Evolutionary conservation across 2,888 invertebrate genomes (phyloP), one percentile per base, ranked within the genome.

Genomic region (Dermolepida albohirtum): DNA sequence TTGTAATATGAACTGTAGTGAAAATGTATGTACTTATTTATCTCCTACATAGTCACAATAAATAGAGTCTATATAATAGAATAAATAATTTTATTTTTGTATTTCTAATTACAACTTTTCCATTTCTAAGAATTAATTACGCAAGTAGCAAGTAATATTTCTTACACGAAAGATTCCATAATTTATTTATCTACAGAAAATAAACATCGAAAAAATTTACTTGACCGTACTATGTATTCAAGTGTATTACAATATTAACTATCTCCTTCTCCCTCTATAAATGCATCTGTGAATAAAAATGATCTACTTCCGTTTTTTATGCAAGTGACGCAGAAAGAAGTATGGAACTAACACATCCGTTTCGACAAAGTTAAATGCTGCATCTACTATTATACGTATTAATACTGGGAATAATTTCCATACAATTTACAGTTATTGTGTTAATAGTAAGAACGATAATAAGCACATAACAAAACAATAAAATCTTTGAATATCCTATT

Each of bases 281-380:
- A 62, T 62, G 59, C 59, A 62, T 62, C 59, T 62, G 59, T 62
- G 47, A 62, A 62, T 62, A 62, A 62, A 62, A 62, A 62, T 62
- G 59, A 62, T 62, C 59, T 62, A 62, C 59, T 62, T 62, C 59
- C 59, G 59, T 62, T 62, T 54, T 62, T 62, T 62, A 62, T 62
- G 39, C 59, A 47, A 62, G 47, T 62, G 59, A 62, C 59, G 59
- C 59, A 62, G 47, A 62, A 62, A 62, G 47, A 62, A 62, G 16
- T 22, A 27, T 62, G 49, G 34, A 49, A 62, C 47, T 47, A 47
- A 47, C 59, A 47, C 59, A 62, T 62, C 59, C 59, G 47, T 47
- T 62, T 16, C 47, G 14, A 62, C 47, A 10, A 49, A 34, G 29
- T 47, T 62, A 47, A 54, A 47, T 47, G 34, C 44, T 62, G 27